These are phyloP conservation scores for Microcebus tavaratra DNA, from an alignment of 2,113 vertebrate genomes.

Conservation along the genomic window DNA sequence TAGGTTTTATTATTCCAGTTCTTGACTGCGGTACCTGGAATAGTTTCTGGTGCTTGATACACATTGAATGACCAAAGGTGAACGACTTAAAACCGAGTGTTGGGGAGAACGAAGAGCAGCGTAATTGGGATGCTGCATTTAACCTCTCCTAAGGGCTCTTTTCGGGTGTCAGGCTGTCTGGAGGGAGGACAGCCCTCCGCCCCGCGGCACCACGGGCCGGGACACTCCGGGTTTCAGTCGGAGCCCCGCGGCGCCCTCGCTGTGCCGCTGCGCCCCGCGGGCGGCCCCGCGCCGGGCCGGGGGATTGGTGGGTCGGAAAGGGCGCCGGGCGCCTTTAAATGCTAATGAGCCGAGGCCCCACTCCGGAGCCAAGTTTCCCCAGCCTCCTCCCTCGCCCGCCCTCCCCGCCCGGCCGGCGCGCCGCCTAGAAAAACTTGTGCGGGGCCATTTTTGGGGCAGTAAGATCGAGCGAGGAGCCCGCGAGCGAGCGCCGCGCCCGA, in stretches of 20 bases:
- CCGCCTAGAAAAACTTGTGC: conserved; percentile 82
- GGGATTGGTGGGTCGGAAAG: fast-evolving
- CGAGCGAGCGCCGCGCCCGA: conserved; percentile 53
- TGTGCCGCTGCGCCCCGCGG: fast-evolving
- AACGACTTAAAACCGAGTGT: not conserved
- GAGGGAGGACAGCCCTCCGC: not conserved
- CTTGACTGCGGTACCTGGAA: not conserved
- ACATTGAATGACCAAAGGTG: not conserved
- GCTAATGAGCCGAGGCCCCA: conserved; percentile 69
- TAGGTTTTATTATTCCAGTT: not conserved
- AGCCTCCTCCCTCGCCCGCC: conserved; percentile 59
- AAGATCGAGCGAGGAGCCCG: conserved; percentile 81
- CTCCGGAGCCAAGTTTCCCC: conserved; percentile 54
- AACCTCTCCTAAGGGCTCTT: not conserved
- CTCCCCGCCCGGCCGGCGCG: conserved; percentile 68
- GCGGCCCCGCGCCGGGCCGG: not conserved
- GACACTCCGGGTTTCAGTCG: fast-evolving
- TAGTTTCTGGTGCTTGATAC: not conserved
- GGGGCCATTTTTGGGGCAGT: conserved; percentile 87
- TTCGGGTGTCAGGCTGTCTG: not conserved
- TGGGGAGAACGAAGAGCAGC: not conserved
- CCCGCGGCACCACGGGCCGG: not conserved
- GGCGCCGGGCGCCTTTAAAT: conserved; percentile 76
- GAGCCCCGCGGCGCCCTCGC: fast-evolving
- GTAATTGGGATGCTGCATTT: not conserved